Percentiles rank a stretch among this genome's conserved stretches.
These are phyloP conservation scores for Turdus rufiventris DNA, from an alignment of 2,113 vertebrate species.

Conservation along the genomic window DNA sequence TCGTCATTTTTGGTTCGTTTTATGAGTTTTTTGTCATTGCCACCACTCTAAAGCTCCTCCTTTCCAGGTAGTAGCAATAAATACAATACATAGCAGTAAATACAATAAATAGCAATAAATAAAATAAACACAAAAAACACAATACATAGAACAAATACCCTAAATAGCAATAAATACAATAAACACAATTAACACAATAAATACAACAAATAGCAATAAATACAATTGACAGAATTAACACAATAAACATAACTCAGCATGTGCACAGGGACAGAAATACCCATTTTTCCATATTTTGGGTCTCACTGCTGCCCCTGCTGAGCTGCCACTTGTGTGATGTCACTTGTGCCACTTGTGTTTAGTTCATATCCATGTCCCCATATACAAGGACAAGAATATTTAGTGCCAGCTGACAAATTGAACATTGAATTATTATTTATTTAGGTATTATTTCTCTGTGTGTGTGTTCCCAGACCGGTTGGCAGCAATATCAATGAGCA, in stretches of 20 bases:
- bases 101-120: not conserved
- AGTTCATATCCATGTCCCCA: rapidly evolving
- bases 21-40: not conserved
- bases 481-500: not conserved
- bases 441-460: no score
- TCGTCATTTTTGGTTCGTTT: not conserved
- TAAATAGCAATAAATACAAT: not conserved
- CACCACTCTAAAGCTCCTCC: not conserved
- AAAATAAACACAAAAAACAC: not conserved
- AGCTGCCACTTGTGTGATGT: not conserved
- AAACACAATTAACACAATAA: not conserved
- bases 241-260: not conserved
- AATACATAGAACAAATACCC: no score
- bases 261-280: not conserved
- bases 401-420: not conserved
- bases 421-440: not conserved
- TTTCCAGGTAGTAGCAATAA: not conserved
- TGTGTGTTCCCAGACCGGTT: not conserved
- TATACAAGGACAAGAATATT: rapidly evolving
- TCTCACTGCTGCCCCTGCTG: not conserved
- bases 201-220: not conserved
- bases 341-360: not conserved
- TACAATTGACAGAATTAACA: not conserved
- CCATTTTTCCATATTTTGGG: not conserved
- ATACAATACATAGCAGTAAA: not conserved